Percentiles rank a stretch among this genome's conserved stretches.
Conservation (phyloP, 1,140 invertebrate genomes). For the Papilio machaon region DNA sequence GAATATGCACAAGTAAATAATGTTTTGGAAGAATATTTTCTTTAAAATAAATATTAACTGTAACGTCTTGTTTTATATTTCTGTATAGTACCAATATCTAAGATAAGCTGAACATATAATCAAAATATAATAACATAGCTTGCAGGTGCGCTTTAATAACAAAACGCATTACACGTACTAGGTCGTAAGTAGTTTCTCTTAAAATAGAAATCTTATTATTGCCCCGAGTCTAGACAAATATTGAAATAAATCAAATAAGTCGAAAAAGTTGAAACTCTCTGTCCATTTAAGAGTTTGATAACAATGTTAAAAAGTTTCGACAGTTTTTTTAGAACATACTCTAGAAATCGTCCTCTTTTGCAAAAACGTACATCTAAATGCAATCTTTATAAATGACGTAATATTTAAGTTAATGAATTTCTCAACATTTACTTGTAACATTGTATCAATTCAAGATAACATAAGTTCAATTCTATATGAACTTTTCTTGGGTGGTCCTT, state of each 20-base stretch:
- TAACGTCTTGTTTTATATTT: background rate
- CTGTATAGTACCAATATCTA: background rate
- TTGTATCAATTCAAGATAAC: conserved; percentile 26
- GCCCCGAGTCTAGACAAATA: conserved; percentile 30
- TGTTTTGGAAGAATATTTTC: no score
- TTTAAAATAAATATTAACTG: background rate
- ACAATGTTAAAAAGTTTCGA: background rate
- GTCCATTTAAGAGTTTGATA: background rate
- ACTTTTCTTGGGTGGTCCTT: conserved; percentile 26
- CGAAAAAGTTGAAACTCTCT: background rate
- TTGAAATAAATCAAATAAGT: conserved; percentile 12
- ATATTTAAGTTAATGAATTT: background rate
- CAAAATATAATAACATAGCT: conserved; percentile 13
- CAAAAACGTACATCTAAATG: background rate
- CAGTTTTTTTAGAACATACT: background rate
- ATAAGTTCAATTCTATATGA: conserved; percentile 1
- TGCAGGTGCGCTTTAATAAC: conserved; percentile 25
- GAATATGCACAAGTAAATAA: no score
- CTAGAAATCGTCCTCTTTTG: background rate
- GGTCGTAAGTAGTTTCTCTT: conserved; percentile 10
- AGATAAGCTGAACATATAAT: conserved; percentile 17
- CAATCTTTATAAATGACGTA: background rate
- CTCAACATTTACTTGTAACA: background rate
- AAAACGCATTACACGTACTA: conserved; percentile 18
- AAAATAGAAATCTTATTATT: conserved; percentile 34